Base-by-base conservation (phyloP, 2,113 vertebrate genomes). In the Nesospiza acunhae region DNA sequence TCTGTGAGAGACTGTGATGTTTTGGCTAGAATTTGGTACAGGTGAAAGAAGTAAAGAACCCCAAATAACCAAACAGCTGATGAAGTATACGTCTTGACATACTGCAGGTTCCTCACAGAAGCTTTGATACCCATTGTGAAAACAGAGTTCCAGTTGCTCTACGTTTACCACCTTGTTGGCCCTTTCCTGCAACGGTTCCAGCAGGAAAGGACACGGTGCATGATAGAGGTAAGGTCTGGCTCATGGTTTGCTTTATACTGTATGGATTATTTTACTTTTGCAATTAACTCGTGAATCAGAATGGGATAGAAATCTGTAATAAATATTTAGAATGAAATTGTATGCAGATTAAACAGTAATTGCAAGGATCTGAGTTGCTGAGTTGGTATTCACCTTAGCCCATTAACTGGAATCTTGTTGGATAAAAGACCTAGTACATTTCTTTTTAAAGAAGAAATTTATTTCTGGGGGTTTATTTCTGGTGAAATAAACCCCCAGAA, bases 151-250 rank as follows among this genome's bases (percentile, higher is more conserved):
- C 99, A 99, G 97, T 85, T 99, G 39, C 98, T 99, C 13, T 99
- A 99, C 5, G 99, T 99, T 35, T 99, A 99, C 92, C 99, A 99
- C 93, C 98, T 99, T n/a, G 99, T 99, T 68, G 99, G 99, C 19
- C 99, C 99, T 15, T 99, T 99, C 93, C 98, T 99, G 52, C 99
- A 99, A 84, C 98, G 99, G 53, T 99, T 99, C 97, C 99, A 99
- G 93, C 99, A 99, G 95, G 99, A 99, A 97, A 98, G 99, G 97
- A 99, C 99, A 7, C 98, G 99, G 37, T 99, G 99, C 98, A 99
- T 99, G 99, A 98, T 99, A 92, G 99, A 99, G 99, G 99, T 99
- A 97, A 93, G 84, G 17, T 64, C 28, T 37, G 35, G 21, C 50
- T 75, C 28, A 22, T 58, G 15, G 7, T 76, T 74, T 90, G 3